Conservation (phyloP, 2,797 vertebrate species). For the Smutsia gigantea region DNA sequence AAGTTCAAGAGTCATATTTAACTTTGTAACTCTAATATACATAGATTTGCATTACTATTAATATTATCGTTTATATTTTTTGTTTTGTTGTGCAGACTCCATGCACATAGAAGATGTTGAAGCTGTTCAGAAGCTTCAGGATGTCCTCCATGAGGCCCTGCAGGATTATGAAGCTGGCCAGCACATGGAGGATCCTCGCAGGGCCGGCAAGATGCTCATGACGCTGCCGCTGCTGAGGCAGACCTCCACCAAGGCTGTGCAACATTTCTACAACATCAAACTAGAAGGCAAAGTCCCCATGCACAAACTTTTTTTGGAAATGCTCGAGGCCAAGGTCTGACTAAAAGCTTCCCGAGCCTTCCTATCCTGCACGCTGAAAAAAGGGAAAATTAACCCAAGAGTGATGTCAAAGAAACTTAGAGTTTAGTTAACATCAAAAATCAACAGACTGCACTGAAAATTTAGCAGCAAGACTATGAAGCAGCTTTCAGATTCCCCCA, state of each 20-base stretch:
- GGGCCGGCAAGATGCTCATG: constrained; percentile 99
- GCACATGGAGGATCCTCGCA: constrained; percentile 97
- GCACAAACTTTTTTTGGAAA: constrained; percentile 99
- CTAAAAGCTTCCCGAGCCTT: constrained; percentile 86
- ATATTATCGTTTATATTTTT: rapidly evolving
- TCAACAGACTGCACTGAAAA: constrained; percentile 91
- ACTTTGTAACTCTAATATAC: neutral
- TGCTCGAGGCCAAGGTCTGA: constrained; percentile 99
- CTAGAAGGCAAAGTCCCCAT: constrained; percentile 99
- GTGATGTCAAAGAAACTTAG: constrained; percentile 89
- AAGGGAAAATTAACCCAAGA: constrained; percentile 85
- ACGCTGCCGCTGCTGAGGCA: constrained; percentile 98
- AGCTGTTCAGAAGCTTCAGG: constrained; percentile 99
- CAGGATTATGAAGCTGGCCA: constrained; percentile 98
- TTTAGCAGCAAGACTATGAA: constrained; percentile 93
- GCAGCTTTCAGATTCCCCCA: constrained; percentile 91
- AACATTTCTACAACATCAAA: constrained; percentile 99
- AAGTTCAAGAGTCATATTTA: rapidly evolving
- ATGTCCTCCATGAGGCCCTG: constrained; percentile 98
- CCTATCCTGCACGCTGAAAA: constrained; percentile 84
- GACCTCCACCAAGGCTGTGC: constrained; percentile 99
- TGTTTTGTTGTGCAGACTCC: constrained; percentile 90
- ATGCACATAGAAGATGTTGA: constrained; percentile 99
- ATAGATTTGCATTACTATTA: neutral
- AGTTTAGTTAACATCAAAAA: constrained; percentile 88